phyloP scores from a whole-genome alignment of 2,888 invertebrate genomes.

The Isoperla grammatica region DNA sequence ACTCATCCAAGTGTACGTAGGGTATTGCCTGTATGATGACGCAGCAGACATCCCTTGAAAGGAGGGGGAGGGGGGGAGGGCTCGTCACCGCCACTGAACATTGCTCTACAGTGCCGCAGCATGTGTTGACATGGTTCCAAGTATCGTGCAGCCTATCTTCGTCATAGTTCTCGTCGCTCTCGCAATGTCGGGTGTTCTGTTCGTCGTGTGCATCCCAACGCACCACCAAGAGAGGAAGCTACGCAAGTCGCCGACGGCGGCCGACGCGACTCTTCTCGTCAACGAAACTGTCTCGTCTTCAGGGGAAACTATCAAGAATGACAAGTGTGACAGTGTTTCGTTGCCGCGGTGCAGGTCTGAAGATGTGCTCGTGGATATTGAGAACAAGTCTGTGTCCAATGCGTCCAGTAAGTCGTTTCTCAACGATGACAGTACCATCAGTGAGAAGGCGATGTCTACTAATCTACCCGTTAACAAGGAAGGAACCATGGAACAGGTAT shows the following conservation, averaged over 20 bases:
- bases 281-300: background rate
- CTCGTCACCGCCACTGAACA: too few relatives aligned
- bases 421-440: background rate
- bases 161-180: too few relatives aligned
- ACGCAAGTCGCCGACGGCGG: background rate
- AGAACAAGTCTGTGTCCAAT: background rate
- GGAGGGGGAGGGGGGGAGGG: too few relatives aligned
- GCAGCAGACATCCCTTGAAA: too few relatives aligned
- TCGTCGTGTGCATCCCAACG: conserved; percentile 53
- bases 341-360: background rate
- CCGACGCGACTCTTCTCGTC: background rate
- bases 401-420: background rate
- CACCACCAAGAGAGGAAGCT: conserved; percentile 46
- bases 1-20: too few relatives aligned
- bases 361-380: background rate
- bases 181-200: conserved; percentile 52
- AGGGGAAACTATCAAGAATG: background rate
- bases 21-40: too few relatives aligned
- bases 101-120: too few relatives aligned
- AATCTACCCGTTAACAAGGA: background rate
- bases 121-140: too few relatives aligned
- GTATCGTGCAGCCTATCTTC: too few relatives aligned
- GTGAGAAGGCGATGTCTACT: background rate
- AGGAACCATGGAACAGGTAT: conserved; percentile 4
- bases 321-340: background rate